Base-by-base conservation (phyloP, 2,113 vertebrate genomes). In the Cavia porcellus region DNA sequence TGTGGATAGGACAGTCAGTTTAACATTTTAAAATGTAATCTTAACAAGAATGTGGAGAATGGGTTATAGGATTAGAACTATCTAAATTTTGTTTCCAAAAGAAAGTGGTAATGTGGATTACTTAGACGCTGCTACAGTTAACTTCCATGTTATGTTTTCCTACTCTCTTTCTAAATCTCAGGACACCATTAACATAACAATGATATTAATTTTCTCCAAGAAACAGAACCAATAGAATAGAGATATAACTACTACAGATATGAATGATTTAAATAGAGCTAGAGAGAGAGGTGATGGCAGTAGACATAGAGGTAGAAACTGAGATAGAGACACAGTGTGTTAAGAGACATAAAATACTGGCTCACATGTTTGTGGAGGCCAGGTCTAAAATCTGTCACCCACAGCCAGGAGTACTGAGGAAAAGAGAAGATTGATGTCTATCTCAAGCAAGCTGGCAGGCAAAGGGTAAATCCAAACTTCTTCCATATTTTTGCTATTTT, bases 71-170 rank as follows among this genome's bases (percentile, higher is more conserved):
- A 83, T 52, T 30, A 50, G 42, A 68, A n/a, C 38, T 35, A 68
- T 50, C 24, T 75, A 5, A 86, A 77, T 70, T 92, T 79, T 80
- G 80, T 92, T 89, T 86, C 15, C 35, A 24, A 70, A 92, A 55
- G 30, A 92, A 92, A 64, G 52, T 45, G 12, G n/a, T 22, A 87
- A 77, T 64, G n/a, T n/a, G 47, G 15, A 47, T 62, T 81, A 88
- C 28, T 20, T 86, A 59, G 75, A 70, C 25, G 79, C 1, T 68
- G 20, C 28, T 50, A 19, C 11, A 62, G 3, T 50, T n/a, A 50
- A 59, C 15, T 80, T 52, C 42, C 45, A 22, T 45, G 5, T 57
- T 94, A 9, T 70, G 7, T 82, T 89, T 94, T 89, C 10, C 35
- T 55, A 20, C 42, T 62, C 11, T 59, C 11, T 62, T 86, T 75